phyloP scores from a whole-genome alignment of 2,888 invertebrate species.

The Lysandra coridon region DNA sequence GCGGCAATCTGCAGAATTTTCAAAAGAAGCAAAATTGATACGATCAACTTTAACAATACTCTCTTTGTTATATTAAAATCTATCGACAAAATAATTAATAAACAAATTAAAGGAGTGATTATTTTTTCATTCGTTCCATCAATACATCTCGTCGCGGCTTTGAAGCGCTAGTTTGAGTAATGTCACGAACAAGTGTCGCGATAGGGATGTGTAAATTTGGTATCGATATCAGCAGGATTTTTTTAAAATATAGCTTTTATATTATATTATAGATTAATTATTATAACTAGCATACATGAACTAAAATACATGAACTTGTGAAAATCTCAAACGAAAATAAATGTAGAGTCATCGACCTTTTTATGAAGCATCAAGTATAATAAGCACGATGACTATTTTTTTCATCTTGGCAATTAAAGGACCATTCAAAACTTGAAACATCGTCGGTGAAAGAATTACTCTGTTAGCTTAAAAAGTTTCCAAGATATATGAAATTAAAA shows the following conservation, averaged over 20 bases:
- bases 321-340: too few species aligned
- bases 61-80: not conserved
- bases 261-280: not conserved
- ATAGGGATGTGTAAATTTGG: constrained; percentile 34
- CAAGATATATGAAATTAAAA: too few species aligned
- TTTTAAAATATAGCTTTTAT: not conserved
- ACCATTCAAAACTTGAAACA: too few species aligned
- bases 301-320: too few species aligned
- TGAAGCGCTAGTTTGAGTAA: constrained; percentile 65
- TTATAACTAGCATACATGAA: not conserved
- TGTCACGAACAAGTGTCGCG: constrained; percentile 58
- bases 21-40: not conserved
- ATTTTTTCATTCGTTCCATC: constrained; percentile 53
- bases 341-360: too few species aligned
- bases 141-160: constrained; percentile 51
- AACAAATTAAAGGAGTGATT: not conserved
- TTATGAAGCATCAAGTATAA: too few species aligned
- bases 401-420: too few species aligned
- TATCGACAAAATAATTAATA: not conserved
- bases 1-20: too few species aligned
- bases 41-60: not conserved
- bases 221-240: constrained; percentile 38
- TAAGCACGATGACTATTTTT: too few species aligned
- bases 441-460: too few species aligned
- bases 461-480: too few species aligned